These are phyloP conservation scores for Hippolais icterina DNA, from an alignment of 2,113 vertebrate genomes.

Conservation along the genomic window DNA sequence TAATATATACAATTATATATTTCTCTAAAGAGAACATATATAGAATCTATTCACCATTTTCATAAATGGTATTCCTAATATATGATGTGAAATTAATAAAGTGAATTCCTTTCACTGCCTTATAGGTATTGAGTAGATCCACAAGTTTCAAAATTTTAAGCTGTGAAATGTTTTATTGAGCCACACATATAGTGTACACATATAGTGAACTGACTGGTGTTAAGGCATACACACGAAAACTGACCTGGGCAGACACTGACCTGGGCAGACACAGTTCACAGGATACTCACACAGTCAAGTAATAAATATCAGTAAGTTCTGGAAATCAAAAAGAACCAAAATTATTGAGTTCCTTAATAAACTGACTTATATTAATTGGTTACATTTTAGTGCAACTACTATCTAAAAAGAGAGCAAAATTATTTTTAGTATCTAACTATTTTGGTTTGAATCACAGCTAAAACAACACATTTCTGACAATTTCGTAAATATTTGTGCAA, in stretches of 20 bases:
- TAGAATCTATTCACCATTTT: not conserved
- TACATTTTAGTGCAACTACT: not conserved
- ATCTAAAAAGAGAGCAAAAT: not conserved
- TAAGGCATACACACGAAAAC: not conserved
- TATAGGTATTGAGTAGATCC: not conserved
- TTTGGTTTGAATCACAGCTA: not conserved
- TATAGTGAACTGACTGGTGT: not conserved
- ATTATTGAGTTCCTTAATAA: not conserved
- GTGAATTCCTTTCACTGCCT: not conserved
- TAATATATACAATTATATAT: too few relatives aligned
- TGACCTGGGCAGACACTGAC: not conserved
- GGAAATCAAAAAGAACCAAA: not conserved
- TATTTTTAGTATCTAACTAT: not conserved
- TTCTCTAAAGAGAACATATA: not conserved
- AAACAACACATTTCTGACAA: not conserved
- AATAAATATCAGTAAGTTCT: not conserved
- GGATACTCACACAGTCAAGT: not conserved
- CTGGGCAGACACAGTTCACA: not conserved
- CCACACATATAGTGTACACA: not conserved
- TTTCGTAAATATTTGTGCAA: not conserved
- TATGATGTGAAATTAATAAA: not conserved
- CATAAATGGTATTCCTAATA: not conserved
- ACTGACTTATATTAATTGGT: not conserved
- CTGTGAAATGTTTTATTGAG: not conserved
- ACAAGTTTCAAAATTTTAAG: not conserved